Base-by-base conservation (phyloP, 2,888 invertebrate species). In the Rhamphomyia laevipes region DNA sequence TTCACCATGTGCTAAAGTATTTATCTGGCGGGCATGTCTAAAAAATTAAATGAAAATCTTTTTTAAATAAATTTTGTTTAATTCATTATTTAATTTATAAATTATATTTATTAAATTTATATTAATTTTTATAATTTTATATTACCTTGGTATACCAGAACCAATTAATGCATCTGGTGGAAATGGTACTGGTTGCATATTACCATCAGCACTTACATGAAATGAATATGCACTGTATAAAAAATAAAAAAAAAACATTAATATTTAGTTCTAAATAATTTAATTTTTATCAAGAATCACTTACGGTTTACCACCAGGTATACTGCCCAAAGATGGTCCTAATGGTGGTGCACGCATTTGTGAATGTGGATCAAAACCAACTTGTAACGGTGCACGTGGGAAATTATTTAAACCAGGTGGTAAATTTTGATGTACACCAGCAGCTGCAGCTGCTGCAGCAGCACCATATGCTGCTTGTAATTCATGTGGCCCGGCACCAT, bases 131-230 rank as follows among this genome's bases (percentile, higher is more conserved):
- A 16, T 13, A 45, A 15, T 33, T 47, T 18, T 13, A 21, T 43
- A 27, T 43, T 38, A 52, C 50, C 54, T 50, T 40, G 95, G 95
- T 59, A 95, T 92, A 53, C 93, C 95, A 33, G 91, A 88, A 18
- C 90, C 92, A 65, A 90, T 85, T 54, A 93, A 77, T 53, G 94
- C 93, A 71, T 96, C 95, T 21, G 88, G 84, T 27, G 94, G 94
- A 74, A 95, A 95, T 51, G 90, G 91, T 59, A 93, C 93, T 45
- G 91, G 94, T 71, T 88, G 86, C 78, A 89, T 81, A 65, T 87
- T 86, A 27, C 88, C 88, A 63, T 90, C 89, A 53, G 86, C 86
- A 53, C 85, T 88, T 61, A 93, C 89, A 73, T 92, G 92, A 77
- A 92, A 93, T 58, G 92, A 92, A 73, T 94, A 94, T 7, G 93